A percentile compares a stretch with the other conserved stretches of the same genome.
phyloP scores from a whole-genome alignment of 1,140 invertebrate genomes.

The Drosophila pandora region DNA sequence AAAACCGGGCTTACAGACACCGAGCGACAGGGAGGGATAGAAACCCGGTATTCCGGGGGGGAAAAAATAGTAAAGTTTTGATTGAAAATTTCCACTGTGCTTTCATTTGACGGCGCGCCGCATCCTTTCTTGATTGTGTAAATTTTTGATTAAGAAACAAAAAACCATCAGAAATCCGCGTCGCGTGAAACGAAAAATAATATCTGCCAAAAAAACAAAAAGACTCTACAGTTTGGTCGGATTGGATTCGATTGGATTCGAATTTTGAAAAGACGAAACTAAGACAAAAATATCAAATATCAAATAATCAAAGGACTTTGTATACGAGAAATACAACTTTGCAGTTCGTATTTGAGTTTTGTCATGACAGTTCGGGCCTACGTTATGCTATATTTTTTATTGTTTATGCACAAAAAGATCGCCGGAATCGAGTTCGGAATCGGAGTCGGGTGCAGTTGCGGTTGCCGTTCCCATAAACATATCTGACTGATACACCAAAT shows the following conservation, averaged over 20 bases:
- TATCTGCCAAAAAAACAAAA: slow-evolving; percentile 26
- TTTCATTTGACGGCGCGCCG: slow-evolving; percentile 55
- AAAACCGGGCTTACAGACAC: slow-evolving; percentile 17
- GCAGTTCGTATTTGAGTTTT: slow-evolving; percentile 28
- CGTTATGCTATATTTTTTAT: slow-evolving; percentile 64
- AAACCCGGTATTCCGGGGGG: neutral
- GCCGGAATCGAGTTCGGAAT: slow-evolving; percentile 7
- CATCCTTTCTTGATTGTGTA: slow-evolving; percentile 63
- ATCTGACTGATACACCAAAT: slow-evolving; percentile 36
- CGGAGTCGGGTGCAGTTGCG: slow-evolving; percentile 13
- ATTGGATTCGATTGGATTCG: neutral
- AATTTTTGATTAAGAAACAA: slow-evolving; percentile 71
- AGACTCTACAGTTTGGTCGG: neutral
- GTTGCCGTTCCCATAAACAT: slow-evolving; percentile 30
- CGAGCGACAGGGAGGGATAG: neutral
- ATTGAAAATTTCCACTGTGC: slow-evolving; percentile 79
- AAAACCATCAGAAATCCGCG: slow-evolving; percentile 22
- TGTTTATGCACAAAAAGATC: slow-evolving; percentile 47
- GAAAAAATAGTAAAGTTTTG: slow-evolving; percentile 65
- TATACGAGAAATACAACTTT: slow-evolving; percentile 6
- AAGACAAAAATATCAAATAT: slow-evolving; percentile 32
- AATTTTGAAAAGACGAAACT: slow-evolving; percentile 14
- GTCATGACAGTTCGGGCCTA: slow-evolving; percentile 55
- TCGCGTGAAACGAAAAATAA: slow-evolving; percentile 39
- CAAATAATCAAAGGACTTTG: slow-evolving; percentile 19